These are phyloP conservation scores for Pogonognathellus flavescens DNA, from an alignment of 1,140 invertebrate species.

Conservation along the genomic window DNA sequence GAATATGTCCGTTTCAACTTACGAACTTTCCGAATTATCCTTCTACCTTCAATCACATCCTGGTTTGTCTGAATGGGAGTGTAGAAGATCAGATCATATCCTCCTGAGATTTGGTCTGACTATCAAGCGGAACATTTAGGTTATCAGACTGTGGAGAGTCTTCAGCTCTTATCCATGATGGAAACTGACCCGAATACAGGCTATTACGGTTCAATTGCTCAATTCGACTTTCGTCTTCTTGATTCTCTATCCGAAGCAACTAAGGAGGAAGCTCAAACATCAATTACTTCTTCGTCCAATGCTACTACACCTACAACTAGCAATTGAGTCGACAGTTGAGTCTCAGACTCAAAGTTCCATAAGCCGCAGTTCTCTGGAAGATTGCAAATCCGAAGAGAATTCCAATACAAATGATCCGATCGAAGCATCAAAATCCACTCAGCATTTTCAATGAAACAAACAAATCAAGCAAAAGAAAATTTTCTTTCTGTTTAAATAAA, in stretches of 20 bases:
- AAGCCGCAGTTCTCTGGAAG: background rate
- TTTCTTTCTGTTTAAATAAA: background rate
- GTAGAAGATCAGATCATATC: slow-evolving; percentile 60
- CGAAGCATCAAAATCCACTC: background rate
- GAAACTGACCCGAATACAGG: slow-evolving; percentile 52
- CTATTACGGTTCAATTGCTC: slow-evolving; percentile 54
- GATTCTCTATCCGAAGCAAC: background rate
- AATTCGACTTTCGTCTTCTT: slow-evolving; percentile 2
- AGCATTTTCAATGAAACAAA: background rate
- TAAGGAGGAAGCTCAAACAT: background rate
- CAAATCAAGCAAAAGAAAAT: background rate
- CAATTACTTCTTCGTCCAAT: too few relatives aligned
- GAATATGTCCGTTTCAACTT: background rate
- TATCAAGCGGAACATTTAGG: slow-evolving; percentile 52
- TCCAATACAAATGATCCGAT: background rate
- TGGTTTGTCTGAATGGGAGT: background rate
- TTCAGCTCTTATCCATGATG: slow-evolving; percentile 58
- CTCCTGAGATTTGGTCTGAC: slow-evolving; percentile 57
- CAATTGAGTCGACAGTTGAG: too few relatives aligned
- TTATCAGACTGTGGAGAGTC: slow-evolving; percentile 51
- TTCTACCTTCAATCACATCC: too few relatives aligned
- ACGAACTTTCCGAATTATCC: background rate
- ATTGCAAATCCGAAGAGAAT: background rate
- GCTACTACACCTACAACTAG: too few relatives aligned
- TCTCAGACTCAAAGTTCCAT: background rate